Conservation (phyloP, 2,888 invertebrate genomes). For the Yponomeuta sedellus region DNA sequence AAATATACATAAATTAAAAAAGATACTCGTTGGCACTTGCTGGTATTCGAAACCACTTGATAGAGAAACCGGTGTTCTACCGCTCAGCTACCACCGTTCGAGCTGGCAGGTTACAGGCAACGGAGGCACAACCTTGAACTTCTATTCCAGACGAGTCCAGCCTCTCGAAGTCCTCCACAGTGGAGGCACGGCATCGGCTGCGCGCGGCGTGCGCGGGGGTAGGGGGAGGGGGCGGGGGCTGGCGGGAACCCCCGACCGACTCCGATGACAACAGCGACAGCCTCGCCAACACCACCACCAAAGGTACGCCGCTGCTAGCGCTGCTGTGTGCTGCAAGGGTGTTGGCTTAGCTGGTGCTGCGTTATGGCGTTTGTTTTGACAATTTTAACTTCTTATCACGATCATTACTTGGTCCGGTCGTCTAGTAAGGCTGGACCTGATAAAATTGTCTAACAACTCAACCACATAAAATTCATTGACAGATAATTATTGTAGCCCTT, state of each 20-base stretch:
- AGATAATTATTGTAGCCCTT: no score
- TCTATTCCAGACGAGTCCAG: conserved; percentile 75
- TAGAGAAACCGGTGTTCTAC: no score
- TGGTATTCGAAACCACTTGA: no score
- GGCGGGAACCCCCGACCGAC: conserved; percentile 63
- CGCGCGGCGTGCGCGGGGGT: conserved; percentile 46
- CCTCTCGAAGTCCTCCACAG: conserved; percentile 80
- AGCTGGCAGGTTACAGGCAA: no score
- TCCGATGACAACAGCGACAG: conserved; percentile 71
- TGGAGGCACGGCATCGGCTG: conserved; percentile 76
- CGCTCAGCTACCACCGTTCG: no score
- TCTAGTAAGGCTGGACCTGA: no score
- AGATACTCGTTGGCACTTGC: no score
- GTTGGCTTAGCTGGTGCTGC: neutral
- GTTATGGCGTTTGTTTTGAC: neutral
- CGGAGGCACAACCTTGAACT: neutral
- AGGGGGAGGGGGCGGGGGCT: conserved; percentile 34
- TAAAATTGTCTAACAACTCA: no score
- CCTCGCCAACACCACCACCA: conserved; percentile 69
- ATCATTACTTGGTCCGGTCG: no score
- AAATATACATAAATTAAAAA: no score
- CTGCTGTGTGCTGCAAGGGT: neutral
- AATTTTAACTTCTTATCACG: no score
- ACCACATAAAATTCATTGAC: no score
- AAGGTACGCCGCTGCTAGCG: conserved; percentile 39